phyloP scores from a whole-genome alignment of 2,113 vertebrate genomes.

The Plestiodon gilberti region DNA sequence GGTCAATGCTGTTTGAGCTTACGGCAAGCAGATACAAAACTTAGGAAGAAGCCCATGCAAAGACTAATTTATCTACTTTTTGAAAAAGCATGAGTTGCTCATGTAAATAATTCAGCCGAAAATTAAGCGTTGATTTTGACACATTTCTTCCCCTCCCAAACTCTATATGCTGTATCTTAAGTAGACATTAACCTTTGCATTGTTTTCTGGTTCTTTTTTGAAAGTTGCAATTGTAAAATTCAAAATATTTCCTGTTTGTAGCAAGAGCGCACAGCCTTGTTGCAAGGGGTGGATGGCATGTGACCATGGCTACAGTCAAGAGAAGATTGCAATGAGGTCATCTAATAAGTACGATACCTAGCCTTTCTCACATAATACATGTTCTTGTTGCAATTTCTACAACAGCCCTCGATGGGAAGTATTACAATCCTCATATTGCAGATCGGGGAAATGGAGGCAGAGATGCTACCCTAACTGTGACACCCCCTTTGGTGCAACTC shows the following conservation, averaged over 20 bases:
- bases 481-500: too few species aligned
- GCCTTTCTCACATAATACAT: too few species aligned
- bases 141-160: constrained; percentile 54
- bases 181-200: constrained; percentile 45
- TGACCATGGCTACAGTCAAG: neutral
- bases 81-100: neutral
- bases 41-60: neutral
- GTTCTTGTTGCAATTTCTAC: too few species aligned
- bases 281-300: neutral
- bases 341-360: too few species aligned
- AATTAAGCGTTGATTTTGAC: constrained; percentile 44
- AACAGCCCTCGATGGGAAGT: too few species aligned
- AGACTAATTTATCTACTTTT: neutral
- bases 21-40: neutral
- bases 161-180: constrained; percentile 25
- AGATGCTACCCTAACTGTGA: too few species aligned
- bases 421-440: too few species aligned
- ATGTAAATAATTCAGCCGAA: constrained; percentile 42
- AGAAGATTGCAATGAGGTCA: neutral
- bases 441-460: too few species aligned
- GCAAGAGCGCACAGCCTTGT: constrained; percentile 48
- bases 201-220: neutral
- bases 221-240: constrained; percentile 52
- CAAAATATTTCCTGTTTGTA: constrained; percentile 54
- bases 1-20: neutral